Evolutionary conservation across 2,888 invertebrate species (phyloP), one percentile per base, ranked within the genome.

Genomic region (Tenthredo notha): DNA sequence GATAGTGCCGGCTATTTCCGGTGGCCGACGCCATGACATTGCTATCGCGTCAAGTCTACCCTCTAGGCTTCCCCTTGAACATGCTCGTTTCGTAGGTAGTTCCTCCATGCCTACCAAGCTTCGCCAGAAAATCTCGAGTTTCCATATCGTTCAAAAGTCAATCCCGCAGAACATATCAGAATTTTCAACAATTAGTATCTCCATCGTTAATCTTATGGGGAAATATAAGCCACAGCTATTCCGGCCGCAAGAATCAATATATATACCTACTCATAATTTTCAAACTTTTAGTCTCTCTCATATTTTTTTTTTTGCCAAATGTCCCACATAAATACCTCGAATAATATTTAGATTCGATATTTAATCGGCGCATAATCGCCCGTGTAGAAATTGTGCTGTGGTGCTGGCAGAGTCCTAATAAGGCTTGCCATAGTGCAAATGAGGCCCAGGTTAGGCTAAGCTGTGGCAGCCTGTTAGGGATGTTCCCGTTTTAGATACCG

Each of bases 1-100:
- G 93, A 93, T 93, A 93, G 92, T 92, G 90, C 91, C 91, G 92
- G 93, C 92, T 93, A 93, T 93, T 93, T 93, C 93, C 93, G 92
- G 90, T 91, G 92, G 90, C 91, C 83, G 61, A 65, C 92, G 91
- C 91, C 92, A 90, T 92, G 91, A 91, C 91, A 92, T 90, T 87
- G 90, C 91, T 92, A 92, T 92, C 92, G 90, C 90, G 84, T 82
- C 87, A 75, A 85, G 87, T 86, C 87, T 80, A 84, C 86, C 87
- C 87, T 87, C 75, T 84, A 85, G 85, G 85, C 86, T 84, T 85
- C 86, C 86, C 86, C 84, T 85, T 29, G 83, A 83, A 83, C 83
- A 83, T 70, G 70, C 83, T 83, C 83, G 83, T 83, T 83, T 47
- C 47, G 83, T 65, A 67, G 82, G 47, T 37, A 43, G 80, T 83